Base-by-base conservation (phyloP, 2,113 vertebrate genomes). In the Pygoscelis adeliae region DNA sequence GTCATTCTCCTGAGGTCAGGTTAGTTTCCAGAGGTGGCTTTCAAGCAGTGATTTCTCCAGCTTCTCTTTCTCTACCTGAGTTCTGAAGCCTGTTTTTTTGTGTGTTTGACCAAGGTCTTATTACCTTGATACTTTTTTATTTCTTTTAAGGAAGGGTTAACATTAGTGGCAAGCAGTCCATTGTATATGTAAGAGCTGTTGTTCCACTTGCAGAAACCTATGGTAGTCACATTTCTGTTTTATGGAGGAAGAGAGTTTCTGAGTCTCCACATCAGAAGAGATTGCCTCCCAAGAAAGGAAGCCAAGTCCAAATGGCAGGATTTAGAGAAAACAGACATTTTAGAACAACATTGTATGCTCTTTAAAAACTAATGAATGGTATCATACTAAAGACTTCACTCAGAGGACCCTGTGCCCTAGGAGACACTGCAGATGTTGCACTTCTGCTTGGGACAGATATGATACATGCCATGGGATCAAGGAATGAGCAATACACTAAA, bases 1-100 rank as follows among this genome's bases (percentile, higher is more conserved):
- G 1, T 44, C 25, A 9, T 88, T 89, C 65, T 52, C 40, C 44
- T 56, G 11, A 66, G n/a, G 9, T 67, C 40, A 59, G 11, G 6
- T 72, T 94, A 72, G 80, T 93, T 96, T 95, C 74, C 74, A 73
- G 96, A 6, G 59, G 46, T 55, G n/a, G 23, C 10, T 72, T 97
- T 97, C 80, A 69, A 86, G 42, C 46, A 81, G 78, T 69, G 46
- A 38, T 29, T 62, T 42, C 20, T 79, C 63, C 63, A 56, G 74
- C 69, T 93, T 71, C 9, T 77, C 14, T 85, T 93, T 86, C 34
- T 94, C 38, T 80, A 38, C 14, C 44, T 49, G 66, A 73, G 66
- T 40, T 22, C 74, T 63, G 26, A 62, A 79, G 26, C 20, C 88
- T 88, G 59, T 76, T 94, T 94, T 58, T 86, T 86, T 67, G 16